Evolutionary conservation across 2,113 vertebrate genomes (phyloP).

Genomic region (Neogale vison): DNA sequence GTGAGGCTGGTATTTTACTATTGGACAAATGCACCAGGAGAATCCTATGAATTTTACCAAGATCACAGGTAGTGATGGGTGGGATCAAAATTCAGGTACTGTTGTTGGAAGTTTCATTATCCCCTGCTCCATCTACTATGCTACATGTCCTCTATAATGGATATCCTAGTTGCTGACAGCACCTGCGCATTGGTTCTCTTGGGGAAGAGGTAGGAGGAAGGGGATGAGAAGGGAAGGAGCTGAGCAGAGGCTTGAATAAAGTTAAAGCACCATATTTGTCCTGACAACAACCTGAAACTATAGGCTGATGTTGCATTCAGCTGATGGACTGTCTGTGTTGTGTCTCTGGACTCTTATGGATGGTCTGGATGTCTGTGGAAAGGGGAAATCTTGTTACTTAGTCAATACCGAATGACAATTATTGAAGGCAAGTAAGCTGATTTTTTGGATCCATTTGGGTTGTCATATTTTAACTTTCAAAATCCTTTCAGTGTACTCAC

Average conservation of each 20-base stretch:
- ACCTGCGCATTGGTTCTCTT: background rate
- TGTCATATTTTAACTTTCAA: background rate
- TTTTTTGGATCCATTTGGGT: background rate
- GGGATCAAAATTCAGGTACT: background rate
- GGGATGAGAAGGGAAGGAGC: background rate
- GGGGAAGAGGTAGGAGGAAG: background rate
- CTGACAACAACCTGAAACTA: background rate
- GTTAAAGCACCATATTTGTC: background rate
- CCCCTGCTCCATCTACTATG: background rate
- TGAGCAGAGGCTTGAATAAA: background rate
- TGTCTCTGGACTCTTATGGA: background rate
- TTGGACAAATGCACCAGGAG: background rate
- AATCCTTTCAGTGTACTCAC: background rate
- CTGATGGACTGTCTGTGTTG: background rate
- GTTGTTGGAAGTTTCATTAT: background rate
- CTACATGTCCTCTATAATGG: background rate
- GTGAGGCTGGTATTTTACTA: background rate
- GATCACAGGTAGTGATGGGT: background rate
- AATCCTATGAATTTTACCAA: background rate
- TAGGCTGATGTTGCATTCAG: background rate
- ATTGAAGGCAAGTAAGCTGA: background rate
- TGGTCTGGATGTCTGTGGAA: background rate
- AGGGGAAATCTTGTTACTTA: slow-evolving; percentile 14
- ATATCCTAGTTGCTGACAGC: background rate
- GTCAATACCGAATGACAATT: background rate